Evolutionary conservation across 2,797 vertebrate species (phyloP).

Genomic region (Rhinoraja longicauda): DNA sequence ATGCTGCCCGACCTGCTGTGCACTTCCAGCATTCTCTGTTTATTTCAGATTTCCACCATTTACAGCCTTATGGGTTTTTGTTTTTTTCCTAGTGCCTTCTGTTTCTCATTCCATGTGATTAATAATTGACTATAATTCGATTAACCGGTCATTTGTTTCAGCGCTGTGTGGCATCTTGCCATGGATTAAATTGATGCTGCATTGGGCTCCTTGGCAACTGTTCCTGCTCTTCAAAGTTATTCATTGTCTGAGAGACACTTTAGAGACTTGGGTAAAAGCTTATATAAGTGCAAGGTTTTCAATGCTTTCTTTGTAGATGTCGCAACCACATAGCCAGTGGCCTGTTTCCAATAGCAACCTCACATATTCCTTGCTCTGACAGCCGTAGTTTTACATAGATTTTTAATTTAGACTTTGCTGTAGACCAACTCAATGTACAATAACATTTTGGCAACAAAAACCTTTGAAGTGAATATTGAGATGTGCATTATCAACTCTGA

Average conservation of each 20-base stretch:
- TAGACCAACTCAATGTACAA: neutral
- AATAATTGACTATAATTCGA: neutral
- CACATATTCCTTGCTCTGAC: neutral
- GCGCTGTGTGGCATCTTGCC: neutral
- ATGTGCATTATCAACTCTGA: neutral
- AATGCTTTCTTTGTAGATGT: neutral
- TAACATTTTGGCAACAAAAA: neutral
- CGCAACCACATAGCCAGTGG: neutral
- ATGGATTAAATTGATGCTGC: neutral
- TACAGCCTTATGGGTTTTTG: no score
- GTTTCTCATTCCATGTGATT: neutral
- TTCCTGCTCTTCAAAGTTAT: neutral
- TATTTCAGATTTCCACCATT: no score
- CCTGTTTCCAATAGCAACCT: neutral
- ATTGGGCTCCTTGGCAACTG: neutral
- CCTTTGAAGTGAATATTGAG: neutral
- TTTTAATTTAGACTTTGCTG: neutral
- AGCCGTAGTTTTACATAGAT: neutral
- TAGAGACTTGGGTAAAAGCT: neutral
- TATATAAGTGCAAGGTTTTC: constrained; percentile 15
- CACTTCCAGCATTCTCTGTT: no score
- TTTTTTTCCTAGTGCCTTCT: no score
- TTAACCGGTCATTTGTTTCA: neutral
- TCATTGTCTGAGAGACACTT: neutral
- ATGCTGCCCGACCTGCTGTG: no score